phyloP scores from a whole-genome alignment of 2,113 vertebrate genomes.

The Zapus hudsonius region DNA sequence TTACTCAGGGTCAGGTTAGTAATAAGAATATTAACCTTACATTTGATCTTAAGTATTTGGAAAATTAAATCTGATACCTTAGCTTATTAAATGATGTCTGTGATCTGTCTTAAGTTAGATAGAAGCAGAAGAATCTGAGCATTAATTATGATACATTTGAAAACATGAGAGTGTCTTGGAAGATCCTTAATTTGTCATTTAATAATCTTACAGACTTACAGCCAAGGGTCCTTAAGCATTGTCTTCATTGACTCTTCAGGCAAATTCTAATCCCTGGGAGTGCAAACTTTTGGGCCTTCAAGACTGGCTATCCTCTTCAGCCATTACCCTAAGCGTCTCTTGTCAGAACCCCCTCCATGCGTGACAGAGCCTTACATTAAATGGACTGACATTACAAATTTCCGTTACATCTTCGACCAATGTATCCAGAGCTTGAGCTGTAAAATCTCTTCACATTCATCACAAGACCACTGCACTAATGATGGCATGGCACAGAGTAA shows the following conservation, averaged over 20 bases:
- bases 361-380: slow-evolving; percentile 79
- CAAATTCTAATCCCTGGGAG: slow-evolving; percentile 87
- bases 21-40: slow-evolving; percentile 81
- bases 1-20: slow-evolving; percentile 82
- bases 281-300: slow-evolving; percentile 82
- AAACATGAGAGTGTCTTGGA: slow-evolving; percentile 83
- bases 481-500: slow-evolving; percentile 80
- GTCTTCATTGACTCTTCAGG: slow-evolving; percentile 85
- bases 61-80: slow-evolving; percentile 84
- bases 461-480: slow-evolving; percentile 70
- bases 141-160: slow-evolving; percentile 83
- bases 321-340: slow-evolving; percentile 82
- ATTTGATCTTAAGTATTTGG: slow-evolving; percentile 84
- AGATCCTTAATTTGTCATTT: slow-evolving; percentile 87
- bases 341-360: slow-evolving; percentile 83
- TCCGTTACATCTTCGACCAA: slow-evolving; percentile 61
- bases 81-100: slow-evolving; percentile 65
- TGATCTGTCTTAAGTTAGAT: slow-evolving; percentile 81
- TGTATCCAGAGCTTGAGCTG: slow-evolving; percentile 51
- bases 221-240: slow-evolving; percentile 84
- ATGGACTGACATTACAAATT: slow-evolving; percentile 79
- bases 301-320: slow-evolving; percentile 83
- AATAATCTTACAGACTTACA: slow-evolving; percentile 88
- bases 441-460: slow-evolving; percentile 22
- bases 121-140: slow-evolving; percentile 82